These are phyloP conservation scores for Tolmerus cingulatus DNA, from an alignment of 2,888 invertebrate species.

Conservation along the genomic window DNA sequence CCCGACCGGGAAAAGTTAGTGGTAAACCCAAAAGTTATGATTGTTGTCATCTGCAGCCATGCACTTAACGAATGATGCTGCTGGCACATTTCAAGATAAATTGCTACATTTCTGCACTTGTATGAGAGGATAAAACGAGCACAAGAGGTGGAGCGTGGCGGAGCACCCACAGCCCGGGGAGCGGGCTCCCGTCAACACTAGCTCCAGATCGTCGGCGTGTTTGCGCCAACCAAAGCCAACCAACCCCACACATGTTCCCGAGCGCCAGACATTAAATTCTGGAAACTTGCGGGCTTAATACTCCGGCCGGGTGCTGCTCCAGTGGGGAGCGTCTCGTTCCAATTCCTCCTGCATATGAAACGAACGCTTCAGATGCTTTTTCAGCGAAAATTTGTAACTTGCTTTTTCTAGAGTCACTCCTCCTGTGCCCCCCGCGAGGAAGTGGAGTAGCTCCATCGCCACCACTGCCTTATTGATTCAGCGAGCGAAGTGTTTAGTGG, in stretches of 20 bases:
- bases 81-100: conserved; percentile 50
- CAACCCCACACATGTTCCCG: neutral
- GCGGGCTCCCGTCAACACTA: neutral
- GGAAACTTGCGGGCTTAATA: conserved; percentile 22
- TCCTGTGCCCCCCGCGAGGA: neutral
- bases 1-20: conserved; percentile 35
- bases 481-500: conserved; percentile 9
- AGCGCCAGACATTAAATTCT: conserved; percentile 12
- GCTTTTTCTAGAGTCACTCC: neutral
- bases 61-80: conserved; percentile 49
- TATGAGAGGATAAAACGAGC: conserved; percentile 29
- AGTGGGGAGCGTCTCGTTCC: neutral
- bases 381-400: conserved; percentile 31
- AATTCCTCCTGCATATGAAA: conserved; percentile 21
- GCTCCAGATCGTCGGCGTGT: neutral
- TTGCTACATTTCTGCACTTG: conserved; percentile 49
- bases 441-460: neutral
- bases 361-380: conserved; percentile 2
- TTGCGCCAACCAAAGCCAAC: neutral
- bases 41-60: conserved; percentile 49
- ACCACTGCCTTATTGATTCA: conserved; percentile 19
- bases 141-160: neutral
- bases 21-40: conserved; percentile 50
- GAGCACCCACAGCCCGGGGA: neutral
- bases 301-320: neutral